phyloP scores from a whole-genome alignment of 2,888 invertebrate species.

The Drosophila buzzatii region DNA sequence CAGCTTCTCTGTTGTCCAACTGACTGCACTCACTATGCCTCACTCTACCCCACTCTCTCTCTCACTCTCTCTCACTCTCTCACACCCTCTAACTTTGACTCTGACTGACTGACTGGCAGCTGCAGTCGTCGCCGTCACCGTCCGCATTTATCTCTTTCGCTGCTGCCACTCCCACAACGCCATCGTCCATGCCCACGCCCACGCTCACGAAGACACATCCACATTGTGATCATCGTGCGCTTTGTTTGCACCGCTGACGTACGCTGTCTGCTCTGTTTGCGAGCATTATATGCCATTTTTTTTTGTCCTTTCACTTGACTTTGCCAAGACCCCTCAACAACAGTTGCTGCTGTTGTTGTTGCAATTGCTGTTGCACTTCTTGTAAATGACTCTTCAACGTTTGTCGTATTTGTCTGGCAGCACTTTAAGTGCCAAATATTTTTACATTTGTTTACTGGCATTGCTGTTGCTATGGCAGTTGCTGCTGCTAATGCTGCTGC shows the following conservation, averaged over 20 bases:
- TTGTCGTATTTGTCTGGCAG: constrained; percentile 79
- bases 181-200: constrained; percentile 12
- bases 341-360: constrained; percentile 23
- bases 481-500: constrained; percentile 18
- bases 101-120: constrained; percentile 52
- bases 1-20: constrained; percentile 48
- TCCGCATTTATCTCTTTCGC: constrained; percentile 38
- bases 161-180: constrained; percentile 15
- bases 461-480: constrained; percentile 33
- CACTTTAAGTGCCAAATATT: constrained; percentile 80
- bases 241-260: constrained; percentile 66
- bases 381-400: constrained; percentile 77
- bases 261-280: constrained; percentile 68
- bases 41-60: not conserved
- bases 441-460: constrained; percentile 71
- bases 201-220: constrained; percentile 13
- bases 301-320: constrained; percentile 45
- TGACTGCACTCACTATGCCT: constrained; percentile 53
- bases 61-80: not conserved
- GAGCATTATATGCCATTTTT: constrained; percentile 69
- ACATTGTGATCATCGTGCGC: constrained; percentile 39
- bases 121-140: constrained; percentile 35
- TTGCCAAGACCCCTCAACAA: constrained; percentile 31
- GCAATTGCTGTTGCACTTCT: constrained; percentile 60
- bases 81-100: constrained; percentile 13